A percentile compares a stretch with the other conserved stretches of the same genome.
These are phyloP conservation scores for Hapalemur alaotrensis DNA, from an alignment of 2,797 vertebrate genomes.

Conservation along the genomic window DNA sequence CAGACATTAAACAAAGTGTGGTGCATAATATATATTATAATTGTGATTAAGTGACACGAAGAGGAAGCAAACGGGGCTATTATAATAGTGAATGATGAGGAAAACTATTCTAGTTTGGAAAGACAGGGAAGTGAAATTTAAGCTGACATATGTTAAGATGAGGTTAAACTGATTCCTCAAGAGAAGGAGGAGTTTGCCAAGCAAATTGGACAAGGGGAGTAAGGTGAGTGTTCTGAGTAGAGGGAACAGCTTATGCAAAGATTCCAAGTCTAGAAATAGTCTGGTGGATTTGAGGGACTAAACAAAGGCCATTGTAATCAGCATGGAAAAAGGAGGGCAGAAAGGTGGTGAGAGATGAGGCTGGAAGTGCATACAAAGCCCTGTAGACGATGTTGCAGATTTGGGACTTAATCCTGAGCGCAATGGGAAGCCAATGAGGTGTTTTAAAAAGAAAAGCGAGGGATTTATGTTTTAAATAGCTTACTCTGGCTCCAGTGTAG, in stretches of 20 bases:
- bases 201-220: not conserved
- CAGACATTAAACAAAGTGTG: not conserved
- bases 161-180: not conserved
- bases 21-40: not conserved
- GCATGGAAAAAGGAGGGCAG: not conserved
- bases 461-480: not conserved
- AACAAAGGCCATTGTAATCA: not conserved
- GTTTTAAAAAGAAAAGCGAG: not conserved
- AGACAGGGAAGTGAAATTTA: not conserved
- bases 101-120: not conserved
- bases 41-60: not conserved
- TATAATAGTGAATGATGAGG: not conserved
- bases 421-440: not conserved
- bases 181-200: not conserved
- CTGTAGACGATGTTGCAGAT: not conserved
- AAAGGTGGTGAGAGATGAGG: not conserved
- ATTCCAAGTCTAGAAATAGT: not conserved
- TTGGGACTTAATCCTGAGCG: not conserved
- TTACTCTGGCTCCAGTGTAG: not conserved
- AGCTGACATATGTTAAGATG: not conserved
- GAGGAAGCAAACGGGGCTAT: not conserved
- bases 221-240: not conserved
- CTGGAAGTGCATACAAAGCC: too few relatives aligned
- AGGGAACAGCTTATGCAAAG: not conserved
- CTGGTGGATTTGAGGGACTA: not conserved